Percentiles rank a stretch among this genome's conserved stretches.
phyloP scores from a whole-genome alignment of 2,113 vertebrate genomes.

The Xenus cinereus region DNA sequence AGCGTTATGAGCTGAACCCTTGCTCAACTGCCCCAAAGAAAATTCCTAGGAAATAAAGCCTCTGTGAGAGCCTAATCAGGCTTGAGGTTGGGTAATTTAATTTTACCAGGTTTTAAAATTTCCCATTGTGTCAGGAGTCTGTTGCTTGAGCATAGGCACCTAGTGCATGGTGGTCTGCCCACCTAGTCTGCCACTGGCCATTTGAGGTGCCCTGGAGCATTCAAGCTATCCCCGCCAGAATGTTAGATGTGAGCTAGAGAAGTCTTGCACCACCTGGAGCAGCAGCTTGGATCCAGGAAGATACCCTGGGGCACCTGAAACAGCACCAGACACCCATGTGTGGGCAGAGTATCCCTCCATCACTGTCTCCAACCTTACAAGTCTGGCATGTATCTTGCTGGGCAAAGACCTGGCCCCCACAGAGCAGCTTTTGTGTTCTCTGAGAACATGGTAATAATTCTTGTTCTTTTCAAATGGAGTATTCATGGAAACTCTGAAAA shows the following conservation, averaged over 20 bases:
- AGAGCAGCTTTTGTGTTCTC: neutral
- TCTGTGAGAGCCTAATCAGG: neutral
- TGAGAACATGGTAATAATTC: neutral
- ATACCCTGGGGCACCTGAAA: neutral
- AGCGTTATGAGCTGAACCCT: neutral
- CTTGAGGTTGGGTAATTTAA: neutral
- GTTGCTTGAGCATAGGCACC: neutral
- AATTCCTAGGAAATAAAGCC: neutral
- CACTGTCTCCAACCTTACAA: neutral
- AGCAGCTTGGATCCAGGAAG: neutral
- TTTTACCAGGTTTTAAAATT: neutral
- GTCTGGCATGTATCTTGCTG: neutral
- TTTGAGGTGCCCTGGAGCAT: neutral
- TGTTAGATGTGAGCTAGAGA: neutral
- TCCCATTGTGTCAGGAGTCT: neutral
- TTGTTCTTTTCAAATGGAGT: neutral
- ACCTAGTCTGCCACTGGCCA: neutral
- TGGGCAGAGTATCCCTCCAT: neutral
- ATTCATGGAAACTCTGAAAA: neutral
- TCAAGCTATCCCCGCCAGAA: neutral
- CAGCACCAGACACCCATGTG: rapidly evolving
- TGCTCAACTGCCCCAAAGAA: neutral
- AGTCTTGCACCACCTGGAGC: neutral
- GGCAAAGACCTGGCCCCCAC: neutral
- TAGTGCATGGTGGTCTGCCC: neutral